Base-by-base conservation (phyloP, 37 sponge, comb jelly and placozoan species). In the Aphrocallistes beatrix region DNA sequence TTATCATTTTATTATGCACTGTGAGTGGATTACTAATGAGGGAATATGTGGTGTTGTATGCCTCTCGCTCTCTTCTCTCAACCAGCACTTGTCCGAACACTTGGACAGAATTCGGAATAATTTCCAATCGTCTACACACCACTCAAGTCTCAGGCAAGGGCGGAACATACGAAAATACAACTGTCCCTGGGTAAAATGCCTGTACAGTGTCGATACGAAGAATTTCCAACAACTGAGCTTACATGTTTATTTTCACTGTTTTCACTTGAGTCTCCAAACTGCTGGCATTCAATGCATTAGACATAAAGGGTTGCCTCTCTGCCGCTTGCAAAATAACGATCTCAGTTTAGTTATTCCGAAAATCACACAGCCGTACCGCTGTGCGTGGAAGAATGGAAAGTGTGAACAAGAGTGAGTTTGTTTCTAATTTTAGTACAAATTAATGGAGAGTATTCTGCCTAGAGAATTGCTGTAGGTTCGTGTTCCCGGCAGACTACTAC, bases 381-480 rank as follows among this genome's bases (percentile, higher is more conserved):
- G 75, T 13, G n/a, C 1, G n/a, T 60, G 75, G 75, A 19, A 19
- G 10, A 30, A 1, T 60, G 75, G 34, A 6, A 60, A 28, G n/a
- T 60, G 75, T 13, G n/a, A 60, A 28, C 75, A 60, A 60, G 75
- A 60, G 75, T 60, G 75, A 60, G 75, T 60, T 60, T 25, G 8
- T 19, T 25, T 13, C 45, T 13, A n/a, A n/a, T n/a, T n/a, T n/a
- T n/a, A n/a, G n/a, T n/a, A 28, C 34, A 60, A 60, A 60, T 60
- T 19, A 3, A 25, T 60, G 21, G 10, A 19, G 6, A 25, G n/a
- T 60, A 3, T 60, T 13, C 21, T 19, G 8, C 3, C 8, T 3
- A 3, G 10, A 60, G 25, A 25, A 6, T 6, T 60, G 3, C 3
- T 19, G 17, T 60, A 60, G 75, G 25, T 60, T 60, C n/a, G 28